Base-by-base conservation (phyloP, 2,113 vertebrate species). In the Notarius quadriscutis region DNA sequence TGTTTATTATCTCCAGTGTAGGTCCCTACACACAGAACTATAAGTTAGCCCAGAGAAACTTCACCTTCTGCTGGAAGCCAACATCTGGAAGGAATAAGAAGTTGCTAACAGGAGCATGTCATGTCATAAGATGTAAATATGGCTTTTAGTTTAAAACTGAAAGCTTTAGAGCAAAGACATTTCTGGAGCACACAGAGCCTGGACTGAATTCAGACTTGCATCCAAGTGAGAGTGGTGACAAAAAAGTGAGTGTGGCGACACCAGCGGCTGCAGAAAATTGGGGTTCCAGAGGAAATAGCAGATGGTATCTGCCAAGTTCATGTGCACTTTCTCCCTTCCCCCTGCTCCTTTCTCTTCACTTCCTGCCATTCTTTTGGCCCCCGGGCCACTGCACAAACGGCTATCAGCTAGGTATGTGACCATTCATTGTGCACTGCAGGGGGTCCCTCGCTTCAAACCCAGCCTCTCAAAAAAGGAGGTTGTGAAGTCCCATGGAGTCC, bases 1-100 rank as follows among this genome's bases (percentile, higher is more conserved):
- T 80, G 82, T 88, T 93, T 92, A 93, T 93, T 92, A 84, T 62
- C 58, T 22, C 58, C 58, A 20, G 17, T 65, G 93, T 95, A 87
- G 92, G 93, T 97, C 97, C 96, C 95, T 97, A 97, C 96, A 97
- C 95, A 88, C 91, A 69, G 95, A 97, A 96, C 96, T 96, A 96
- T 95, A 90, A 93, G 89, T 92, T 93, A n/a, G 89, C 89, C 92
- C 94, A 91, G 94, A 91, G 95, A 96, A 96, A 96, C 94, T 94
- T 77, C 87, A 94, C 94, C 94, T 94, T 95, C 77, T 57, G 48
- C 79, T 88, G 87, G 30, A 87, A 87, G 77, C 67, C 62, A 84
- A 71, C 55, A 81, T 79, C 84, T 69, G 80, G 69, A 69, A 58
- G 60, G 58, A 71, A 82, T 55, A 72, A 83, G 48, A 65, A 60